phyloP scores from a whole-genome alignment of 2,113 vertebrate species.

The Oryzias melastigma region DNA sequence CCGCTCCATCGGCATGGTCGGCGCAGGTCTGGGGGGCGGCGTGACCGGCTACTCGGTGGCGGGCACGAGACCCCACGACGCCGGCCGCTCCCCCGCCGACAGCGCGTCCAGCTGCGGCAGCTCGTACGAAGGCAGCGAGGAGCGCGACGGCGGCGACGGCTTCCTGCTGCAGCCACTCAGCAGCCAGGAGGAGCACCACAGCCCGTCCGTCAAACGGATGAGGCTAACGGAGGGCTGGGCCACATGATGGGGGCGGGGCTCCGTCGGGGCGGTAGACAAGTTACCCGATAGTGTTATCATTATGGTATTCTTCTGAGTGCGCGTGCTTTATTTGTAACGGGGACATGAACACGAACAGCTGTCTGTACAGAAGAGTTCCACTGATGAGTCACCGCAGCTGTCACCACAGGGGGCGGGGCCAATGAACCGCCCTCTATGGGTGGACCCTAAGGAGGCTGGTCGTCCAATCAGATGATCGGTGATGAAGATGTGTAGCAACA shows the following conservation, averaged over 20 bases:
- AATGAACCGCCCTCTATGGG: too few relatives aligned
- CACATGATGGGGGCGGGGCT: constrained; percentile 80
- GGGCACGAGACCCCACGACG: constrained; percentile 70
- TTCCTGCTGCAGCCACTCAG: constrained; percentile 88
- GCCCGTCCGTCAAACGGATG: constrained; percentile 94
- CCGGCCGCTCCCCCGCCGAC: constrained; percentile 91
- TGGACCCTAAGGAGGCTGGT: too few relatives aligned
- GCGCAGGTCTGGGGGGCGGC: constrained; percentile 22
- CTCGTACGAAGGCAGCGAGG: constrained; percentile 95
- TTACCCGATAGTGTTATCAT: constrained; percentile 72
- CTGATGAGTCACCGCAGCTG: too few relatives aligned
- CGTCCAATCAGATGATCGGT: too few relatives aligned
- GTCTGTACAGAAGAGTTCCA: too few relatives aligned
- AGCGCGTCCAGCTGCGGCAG: constrained; percentile 96
- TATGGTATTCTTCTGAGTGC: constrained; percentile 81
- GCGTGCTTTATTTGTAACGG: constrained; percentile 89
- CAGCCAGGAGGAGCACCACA: constrained; percentile 87
- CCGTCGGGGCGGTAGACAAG: constrained; percentile 23
- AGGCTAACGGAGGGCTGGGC: constrained; percentile 95
- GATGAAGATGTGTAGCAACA: too few relatives aligned
- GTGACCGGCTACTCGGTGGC: constrained; percentile 43
- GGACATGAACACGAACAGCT: constrained; percentile 42
- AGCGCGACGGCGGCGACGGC: constrained; percentile 85
- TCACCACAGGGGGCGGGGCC: too few relatives aligned
- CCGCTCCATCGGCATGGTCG: constrained; percentile 59